A percentile compares a stretch with the other conserved stretches of the same genome.
Conservation (phyloP, 2,888 invertebrate species). For the Drosophila anomalipes region DNA sequence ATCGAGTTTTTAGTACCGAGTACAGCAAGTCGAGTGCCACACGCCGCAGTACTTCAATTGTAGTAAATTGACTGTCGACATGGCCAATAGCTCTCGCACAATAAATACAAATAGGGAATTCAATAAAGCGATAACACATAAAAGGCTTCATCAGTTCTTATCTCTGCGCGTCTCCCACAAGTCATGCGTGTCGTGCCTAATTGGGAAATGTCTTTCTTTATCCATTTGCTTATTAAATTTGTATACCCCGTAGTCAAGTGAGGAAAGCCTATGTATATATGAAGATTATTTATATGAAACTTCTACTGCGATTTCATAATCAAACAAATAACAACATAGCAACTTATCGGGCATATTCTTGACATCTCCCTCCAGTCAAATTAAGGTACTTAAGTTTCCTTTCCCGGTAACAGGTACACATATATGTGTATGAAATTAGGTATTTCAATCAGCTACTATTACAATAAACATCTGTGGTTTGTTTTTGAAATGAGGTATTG, state of each 20-base stretch:
- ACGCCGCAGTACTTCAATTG: conserved; percentile 30
- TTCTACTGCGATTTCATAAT: not conserved
- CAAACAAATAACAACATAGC: not conserved
- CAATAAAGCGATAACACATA: conserved; percentile 5
- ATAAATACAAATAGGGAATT: conserved; percentile 2
- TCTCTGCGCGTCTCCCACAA: not conserved
- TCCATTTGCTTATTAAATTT: conserved; percentile 14
- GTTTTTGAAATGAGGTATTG: not conserved
- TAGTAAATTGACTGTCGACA: conserved; percentile 19
- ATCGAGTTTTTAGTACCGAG: conserved; percentile 6
- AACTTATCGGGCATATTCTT: not conserved
- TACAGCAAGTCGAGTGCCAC: conserved; percentile 12
- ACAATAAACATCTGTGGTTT: not conserved
- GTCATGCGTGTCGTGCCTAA: conserved; percentile 1
- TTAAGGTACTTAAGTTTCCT: not conserved
- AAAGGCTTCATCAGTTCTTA: conserved; percentile 18
- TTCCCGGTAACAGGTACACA: not conserved
- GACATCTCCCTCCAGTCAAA: not conserved
- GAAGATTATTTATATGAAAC: not conserved
- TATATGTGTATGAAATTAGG: not conserved
- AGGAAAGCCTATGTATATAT: not conserved
- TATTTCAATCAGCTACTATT: not conserved
- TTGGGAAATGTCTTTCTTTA: conserved; percentile 15
- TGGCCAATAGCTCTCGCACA: not conserved
- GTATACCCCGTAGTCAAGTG: not conserved